phyloP scores from a whole-genome alignment of 2,888 invertebrate genomes.

The Cryptus armator region DNA sequence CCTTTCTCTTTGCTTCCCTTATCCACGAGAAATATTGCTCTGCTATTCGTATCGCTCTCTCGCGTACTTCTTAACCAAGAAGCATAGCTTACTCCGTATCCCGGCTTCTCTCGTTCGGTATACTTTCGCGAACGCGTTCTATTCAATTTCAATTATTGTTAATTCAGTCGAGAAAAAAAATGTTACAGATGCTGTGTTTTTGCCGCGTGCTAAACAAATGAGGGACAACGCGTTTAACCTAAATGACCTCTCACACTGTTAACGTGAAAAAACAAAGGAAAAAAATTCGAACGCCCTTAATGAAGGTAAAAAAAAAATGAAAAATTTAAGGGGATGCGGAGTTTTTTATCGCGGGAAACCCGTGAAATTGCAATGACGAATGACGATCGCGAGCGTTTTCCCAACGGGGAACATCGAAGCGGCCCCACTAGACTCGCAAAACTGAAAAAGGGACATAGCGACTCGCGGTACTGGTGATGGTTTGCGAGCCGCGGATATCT shows the following conservation, averaged over 20 bases:
- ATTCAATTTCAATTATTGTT: constrained; percentile 7
- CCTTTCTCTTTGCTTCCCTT: constrained; percentile 1
- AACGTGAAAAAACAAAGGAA: background rate
- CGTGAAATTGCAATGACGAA: constrained; percentile 41
- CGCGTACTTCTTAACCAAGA: background rate
- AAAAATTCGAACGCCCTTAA: constrained; percentile 23
- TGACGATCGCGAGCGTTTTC: constrained; percentile 6
- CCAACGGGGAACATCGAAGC: constrained; percentile 3
- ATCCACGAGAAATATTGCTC: background rate
- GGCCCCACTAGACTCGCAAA: background rate
- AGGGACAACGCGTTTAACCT: background rate
- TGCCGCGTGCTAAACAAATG: background rate
- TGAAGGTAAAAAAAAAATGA: constrained; percentile 33
- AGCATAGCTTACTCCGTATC: background rate
- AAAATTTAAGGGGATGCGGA: background rate
- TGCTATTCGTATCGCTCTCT: background rate
- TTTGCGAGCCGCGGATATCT: constrained; percentile 6
- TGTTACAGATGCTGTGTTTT: background rate
- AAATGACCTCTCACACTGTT: background rate
- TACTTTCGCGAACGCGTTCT: background rate
- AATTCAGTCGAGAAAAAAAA: background rate
- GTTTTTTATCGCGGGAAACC: constrained; percentile 20
- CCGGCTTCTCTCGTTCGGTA: background rate
- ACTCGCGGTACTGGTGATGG: background rate
- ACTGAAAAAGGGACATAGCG: background rate